Percentiles rank a stretch among this genome's conserved stretches.
These are phyloP conservation scores for Mustelus asterias DNA, from an alignment of 2,113 vertebrate species.

Conservation along the genomic window DNA sequence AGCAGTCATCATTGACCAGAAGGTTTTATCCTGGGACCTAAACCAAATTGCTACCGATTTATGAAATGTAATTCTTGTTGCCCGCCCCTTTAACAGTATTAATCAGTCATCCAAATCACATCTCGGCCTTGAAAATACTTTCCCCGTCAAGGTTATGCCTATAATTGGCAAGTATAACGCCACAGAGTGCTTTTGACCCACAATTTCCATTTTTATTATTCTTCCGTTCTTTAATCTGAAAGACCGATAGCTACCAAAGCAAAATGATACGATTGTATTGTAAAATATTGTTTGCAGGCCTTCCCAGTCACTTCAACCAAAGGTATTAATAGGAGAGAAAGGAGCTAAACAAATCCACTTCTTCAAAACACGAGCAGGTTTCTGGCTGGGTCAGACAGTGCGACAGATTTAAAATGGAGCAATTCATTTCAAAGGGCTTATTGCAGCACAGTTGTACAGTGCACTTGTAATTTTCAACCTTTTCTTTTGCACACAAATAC, in stretches of 20 bases:
- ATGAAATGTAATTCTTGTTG: not conserved
- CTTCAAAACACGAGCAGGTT: not conserved
- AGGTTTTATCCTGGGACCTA: not conserved
- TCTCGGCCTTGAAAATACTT: not conserved
- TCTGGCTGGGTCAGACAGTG: not conserved
- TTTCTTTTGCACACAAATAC: not conserved
- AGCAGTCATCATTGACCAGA: not conserved
- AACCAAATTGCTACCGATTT: conserved; percentile 19
- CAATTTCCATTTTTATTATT: not conserved
- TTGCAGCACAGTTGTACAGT: not conserved
- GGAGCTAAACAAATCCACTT: not conserved
- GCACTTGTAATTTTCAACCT: not conserved
- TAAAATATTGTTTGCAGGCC: not conserved
- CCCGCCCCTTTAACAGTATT: not conserved
- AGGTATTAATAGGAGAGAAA: not conserved
- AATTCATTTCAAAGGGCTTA: not conserved
- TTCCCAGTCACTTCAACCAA: not conserved
- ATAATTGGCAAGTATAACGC: not conserved
- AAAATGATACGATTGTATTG: not conserved
- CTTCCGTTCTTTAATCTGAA: not conserved
- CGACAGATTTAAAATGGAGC: not conserved
- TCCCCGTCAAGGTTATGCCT: not conserved
- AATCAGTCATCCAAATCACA: not conserved
- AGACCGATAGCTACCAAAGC: not conserved
- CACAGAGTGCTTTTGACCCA: not conserved